Percentiles rank a stretch among this genome's conserved stretches.
These are phyloP conservation scores for Plebejus melissa DNA, from an alignment of 2,888 invertebrate genomes.

Conservation along the genomic window DNA sequence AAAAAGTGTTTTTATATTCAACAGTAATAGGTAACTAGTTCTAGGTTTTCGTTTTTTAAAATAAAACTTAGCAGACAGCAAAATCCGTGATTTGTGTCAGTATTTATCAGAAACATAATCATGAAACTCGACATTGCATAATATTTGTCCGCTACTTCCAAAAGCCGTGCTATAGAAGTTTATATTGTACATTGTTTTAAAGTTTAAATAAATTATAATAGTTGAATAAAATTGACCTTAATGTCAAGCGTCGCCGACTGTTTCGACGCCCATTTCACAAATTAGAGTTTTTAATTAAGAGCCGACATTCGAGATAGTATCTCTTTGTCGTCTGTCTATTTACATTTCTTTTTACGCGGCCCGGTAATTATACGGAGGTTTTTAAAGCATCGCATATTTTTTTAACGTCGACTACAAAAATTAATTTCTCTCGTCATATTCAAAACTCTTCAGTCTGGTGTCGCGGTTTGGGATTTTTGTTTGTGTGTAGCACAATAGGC, in stretches of 20 bases:
- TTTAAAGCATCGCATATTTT: constrained; percentile 34
- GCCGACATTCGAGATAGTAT: constrained; percentile 42
- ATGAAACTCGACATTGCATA: background rate
- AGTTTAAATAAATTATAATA: constrained; percentile 27
- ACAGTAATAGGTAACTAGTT: background rate
- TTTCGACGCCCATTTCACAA: constrained; percentile 38
- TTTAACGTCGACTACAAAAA: constrained; percentile 35
- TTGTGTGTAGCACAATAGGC: constrained; percentile 30
- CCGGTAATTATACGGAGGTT: constrained; percentile 40
- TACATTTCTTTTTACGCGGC: constrained; percentile 41
- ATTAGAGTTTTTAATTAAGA: constrained; percentile 51
- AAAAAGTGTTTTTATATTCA: too few species aligned
- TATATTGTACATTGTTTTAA: constrained; percentile 20
- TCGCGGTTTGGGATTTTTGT: constrained; percentile 34
- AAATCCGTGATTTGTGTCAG: background rate
- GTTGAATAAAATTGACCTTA: constrained; percentile 29
- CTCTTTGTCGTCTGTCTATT: constrained; percentile 44
- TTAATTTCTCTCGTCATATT: constrained; percentile 38
- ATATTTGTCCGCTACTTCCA: constrained; percentile 10
- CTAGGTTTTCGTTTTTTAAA: background rate
- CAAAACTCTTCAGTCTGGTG: constrained; percentile 36
- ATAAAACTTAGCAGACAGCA: background rate
- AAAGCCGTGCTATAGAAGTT: constrained; percentile 6
- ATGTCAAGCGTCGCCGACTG: constrained; percentile 30
- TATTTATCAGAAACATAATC: background rate